A percentile compares a stretch with the other conserved stretches of the same genome.
phyloP scores from a whole-genome alignment of 2,113 vertebrate species.

The Aleadryas rufinucha region DNA sequence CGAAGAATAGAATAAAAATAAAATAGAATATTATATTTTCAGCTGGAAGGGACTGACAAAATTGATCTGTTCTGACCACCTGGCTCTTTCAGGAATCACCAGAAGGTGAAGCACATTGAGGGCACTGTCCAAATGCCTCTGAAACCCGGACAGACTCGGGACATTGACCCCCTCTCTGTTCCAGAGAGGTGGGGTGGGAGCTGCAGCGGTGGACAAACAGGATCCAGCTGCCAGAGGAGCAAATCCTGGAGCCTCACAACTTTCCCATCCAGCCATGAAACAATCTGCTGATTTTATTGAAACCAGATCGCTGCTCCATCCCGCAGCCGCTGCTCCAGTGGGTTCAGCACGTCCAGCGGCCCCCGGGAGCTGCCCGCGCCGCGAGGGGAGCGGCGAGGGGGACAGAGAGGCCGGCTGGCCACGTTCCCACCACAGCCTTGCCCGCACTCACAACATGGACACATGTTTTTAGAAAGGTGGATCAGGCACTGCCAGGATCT shows the following conservation, averaged over 20 bases:
- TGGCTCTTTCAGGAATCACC: not conserved
- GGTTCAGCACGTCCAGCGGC: conserved; percentile 23
- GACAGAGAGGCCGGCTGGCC: not conserved
- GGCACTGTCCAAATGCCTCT: not conserved
- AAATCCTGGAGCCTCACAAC: conserved; percentile 52
- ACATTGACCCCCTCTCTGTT: not conserved
- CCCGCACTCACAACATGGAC: not conserved
- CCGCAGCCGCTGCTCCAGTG: not conserved
- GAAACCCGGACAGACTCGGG: not conserved
- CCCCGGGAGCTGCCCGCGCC: not conserved
- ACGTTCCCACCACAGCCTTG: not conserved
- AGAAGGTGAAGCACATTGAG: not conserved
- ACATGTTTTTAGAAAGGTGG: not conserved
- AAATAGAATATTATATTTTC: not conserved
- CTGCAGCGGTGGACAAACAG: conserved; percentile 27
- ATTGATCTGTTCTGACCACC: not conserved
- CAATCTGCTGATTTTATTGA: conserved; percentile 64
- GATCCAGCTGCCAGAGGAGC: conserved; percentile 60
- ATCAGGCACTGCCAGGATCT: not conserved
- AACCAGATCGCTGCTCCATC: conserved; percentile 21
- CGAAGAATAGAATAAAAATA: not conserved
- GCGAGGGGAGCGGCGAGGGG: not conserved
- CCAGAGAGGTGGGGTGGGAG: not conserved
- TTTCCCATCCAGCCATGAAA: conserved; percentile 62
- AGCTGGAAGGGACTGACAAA: not conserved